Conservation (phyloP, 2,888 invertebrate species). For the Poecilobothrus nobilitatus region DNA sequence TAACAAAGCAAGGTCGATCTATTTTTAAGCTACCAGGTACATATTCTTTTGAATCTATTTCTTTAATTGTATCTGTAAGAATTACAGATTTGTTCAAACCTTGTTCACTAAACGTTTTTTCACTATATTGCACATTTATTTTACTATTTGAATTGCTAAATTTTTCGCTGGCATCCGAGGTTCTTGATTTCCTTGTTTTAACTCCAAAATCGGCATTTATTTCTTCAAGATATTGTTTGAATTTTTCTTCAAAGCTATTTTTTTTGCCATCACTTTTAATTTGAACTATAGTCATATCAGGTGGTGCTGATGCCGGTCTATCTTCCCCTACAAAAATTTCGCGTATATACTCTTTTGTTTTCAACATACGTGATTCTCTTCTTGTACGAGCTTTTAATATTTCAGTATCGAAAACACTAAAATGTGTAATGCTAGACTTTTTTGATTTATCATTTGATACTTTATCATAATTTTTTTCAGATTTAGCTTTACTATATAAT, state of each 20-base stretch:
- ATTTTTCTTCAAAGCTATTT: constrained; percentile 37
- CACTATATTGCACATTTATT: neutral
- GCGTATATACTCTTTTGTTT: constrained; percentile 68
- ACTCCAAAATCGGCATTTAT: constrained; percentile 27
- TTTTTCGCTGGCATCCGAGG: too few species aligned
- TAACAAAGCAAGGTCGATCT: neutral
- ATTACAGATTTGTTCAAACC: neutral
- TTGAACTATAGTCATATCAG: constrained; percentile 42
- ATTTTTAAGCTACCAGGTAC: neutral
- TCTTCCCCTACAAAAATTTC: constrained; percentile 69
- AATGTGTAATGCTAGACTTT: constrained; percentile 29
- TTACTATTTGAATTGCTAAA: too few species aligned
- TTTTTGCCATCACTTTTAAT: constrained; percentile 22
- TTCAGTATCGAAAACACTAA: constrained; percentile 56
- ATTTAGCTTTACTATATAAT: neutral
- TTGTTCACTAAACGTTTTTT: neutral
- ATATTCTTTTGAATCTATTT: neutral
- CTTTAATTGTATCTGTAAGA: neutral
- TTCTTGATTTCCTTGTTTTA: neutral
- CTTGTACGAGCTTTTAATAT: constrained; percentile 66
- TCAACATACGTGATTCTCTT: constrained; percentile 62
- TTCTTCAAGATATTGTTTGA: constrained; percentile 39
- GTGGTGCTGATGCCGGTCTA: constrained; percentile 74
- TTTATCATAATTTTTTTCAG: neutral
- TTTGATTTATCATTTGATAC: constrained; percentile 18